These are phyloP conservation scores for Litoditis marina DNA, from an alignment of 2,888 invertebrate genomes.

Conservation along the genomic window DNA sequence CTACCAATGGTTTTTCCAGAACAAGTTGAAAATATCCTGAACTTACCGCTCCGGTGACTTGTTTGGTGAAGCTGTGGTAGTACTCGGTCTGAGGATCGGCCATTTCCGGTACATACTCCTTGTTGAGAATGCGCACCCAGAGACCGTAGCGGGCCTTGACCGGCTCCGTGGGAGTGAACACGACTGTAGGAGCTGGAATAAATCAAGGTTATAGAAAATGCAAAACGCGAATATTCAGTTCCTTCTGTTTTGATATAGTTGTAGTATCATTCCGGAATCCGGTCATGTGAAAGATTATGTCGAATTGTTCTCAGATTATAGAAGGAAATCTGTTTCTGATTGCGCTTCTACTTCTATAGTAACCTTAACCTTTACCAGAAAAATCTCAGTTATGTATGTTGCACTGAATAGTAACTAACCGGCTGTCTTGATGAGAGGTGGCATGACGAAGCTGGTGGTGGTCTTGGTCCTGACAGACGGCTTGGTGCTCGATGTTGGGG, in stretches of 20 bases:
- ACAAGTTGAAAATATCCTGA: too few relatives aligned
- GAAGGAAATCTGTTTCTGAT: too few relatives aligned
- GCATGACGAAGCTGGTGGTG: slow-evolving; percentile 13
- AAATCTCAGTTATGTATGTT: too few relatives aligned
- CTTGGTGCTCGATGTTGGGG: background rate
- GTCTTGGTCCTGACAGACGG: background rate
- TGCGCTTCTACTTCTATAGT: too few relatives aligned
- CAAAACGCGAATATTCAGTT: too few relatives aligned
- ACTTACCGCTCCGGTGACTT: slow-evolving; percentile 35
- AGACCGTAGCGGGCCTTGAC: slow-evolving; percentile 36
- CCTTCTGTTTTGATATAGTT: too few relatives aligned
- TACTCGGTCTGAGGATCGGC: slow-evolving; percentile 37
- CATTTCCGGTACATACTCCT: slow-evolving; percentile 42
- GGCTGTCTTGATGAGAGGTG: slow-evolving; percentile 12
- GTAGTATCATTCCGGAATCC: too few relatives aligned
- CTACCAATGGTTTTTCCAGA: too few relatives aligned
- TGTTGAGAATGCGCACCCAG: slow-evolving; percentile 45
- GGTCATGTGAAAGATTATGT: too few relatives aligned
- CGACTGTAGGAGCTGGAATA: slow-evolving; percentile 9
- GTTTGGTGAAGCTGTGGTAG: slow-evolving; percentile 46
- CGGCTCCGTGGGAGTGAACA: slow-evolving; percentile 27
- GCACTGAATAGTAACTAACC: background rate
- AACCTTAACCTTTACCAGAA: too few relatives aligned
- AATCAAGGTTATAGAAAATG: too few relatives aligned
- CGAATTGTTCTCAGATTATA: too few relatives aligned